Base-by-base conservation (phyloP, 2,113 vertebrate genomes). In the Artemisiospiza belli region DNA sequence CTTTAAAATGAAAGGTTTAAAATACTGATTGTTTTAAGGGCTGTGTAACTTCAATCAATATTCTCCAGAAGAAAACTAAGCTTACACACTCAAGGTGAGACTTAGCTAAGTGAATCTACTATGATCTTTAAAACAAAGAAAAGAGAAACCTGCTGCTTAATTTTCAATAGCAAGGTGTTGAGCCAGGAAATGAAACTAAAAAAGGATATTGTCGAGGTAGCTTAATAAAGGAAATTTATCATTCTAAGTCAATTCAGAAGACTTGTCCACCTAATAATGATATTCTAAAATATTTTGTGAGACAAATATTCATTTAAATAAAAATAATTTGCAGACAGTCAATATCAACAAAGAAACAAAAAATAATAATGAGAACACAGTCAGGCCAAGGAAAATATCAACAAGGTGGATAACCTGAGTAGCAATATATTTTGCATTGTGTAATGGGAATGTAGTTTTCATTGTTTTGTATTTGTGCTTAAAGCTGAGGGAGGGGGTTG, bases 401-500 rank as follows among this genome's bases (percentile, higher is more conserved):
- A 55, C 20, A 44, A 37, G 16, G 37, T 62, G 6, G n/a, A 74
- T 52, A 61, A 72, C 28, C 7, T 15, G 66, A 33, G 43, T 4
- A 69, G 7, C 1, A 86, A 77, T 25, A 2, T 35, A 31, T 66
- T 77, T 77, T 69, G 7, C 23, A 49, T 9, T 61, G 11, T 44
- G 6, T 41, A 64, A 11, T 80, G 21, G 27, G 13, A 52, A 4
- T 28, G 16, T 27, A 11, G 1, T 24, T 39, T 57, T 12, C 3
- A 21, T 43, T 78, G 78, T 67, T 24, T 49, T 55, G 3, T 51
- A 46, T 68, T 74, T 39, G 9, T 9, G 2, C 31, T 83, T 81
- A 66, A 89, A 94, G 2, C 6, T 73, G 12, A 4, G 9, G 1
- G 10, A 49, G 16, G 2, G 4, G 1, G 2, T 6, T 3, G 27